Conservation (phyloP, 2,113 vertebrate genomes). For the Nibea coibor region DNA sequence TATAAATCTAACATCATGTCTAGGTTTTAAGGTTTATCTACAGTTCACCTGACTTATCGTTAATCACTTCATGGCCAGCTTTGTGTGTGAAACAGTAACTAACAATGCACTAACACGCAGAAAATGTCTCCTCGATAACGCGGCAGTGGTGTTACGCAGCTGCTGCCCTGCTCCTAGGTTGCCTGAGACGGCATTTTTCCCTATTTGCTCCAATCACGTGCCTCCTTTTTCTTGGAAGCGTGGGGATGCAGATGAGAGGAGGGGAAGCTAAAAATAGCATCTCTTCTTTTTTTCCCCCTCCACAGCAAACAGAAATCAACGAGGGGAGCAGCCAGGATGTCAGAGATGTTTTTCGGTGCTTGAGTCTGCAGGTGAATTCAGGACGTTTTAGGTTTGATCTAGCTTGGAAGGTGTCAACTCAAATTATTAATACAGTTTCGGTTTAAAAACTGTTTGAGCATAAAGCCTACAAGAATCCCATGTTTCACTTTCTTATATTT, state of each 20-base stretch:
- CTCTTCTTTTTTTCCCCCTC: constrained; percentile 30
- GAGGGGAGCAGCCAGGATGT: constrained; percentile 35
- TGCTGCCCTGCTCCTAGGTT: constrained; percentile 42
- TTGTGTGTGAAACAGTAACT: constrained; percentile 3
- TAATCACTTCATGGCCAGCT: background rate
- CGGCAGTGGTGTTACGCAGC: constrained; percentile 24
- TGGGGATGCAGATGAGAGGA: constrained; percentile 74
- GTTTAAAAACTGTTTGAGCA: background rate
- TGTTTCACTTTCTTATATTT: background rate
- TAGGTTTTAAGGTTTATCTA: no score
- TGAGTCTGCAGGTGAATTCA: constrained; percentile 60
- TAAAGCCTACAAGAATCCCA: background rate
- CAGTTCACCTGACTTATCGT: background rate
- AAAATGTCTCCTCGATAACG: background rate
- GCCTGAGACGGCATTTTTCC: constrained; percentile 54
- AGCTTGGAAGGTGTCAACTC: no score
- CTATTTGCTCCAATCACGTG: constrained; percentile 68
- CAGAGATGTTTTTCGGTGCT: constrained; percentile 25
- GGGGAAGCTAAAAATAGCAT: constrained; percentile 74
- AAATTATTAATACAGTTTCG: no score
- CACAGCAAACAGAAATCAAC: constrained; percentile 57
- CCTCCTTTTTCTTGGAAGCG: constrained; percentile 67
- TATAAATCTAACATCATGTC: background rate
- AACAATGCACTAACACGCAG: background rate
- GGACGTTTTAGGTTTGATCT: background rate